Base-by-base conservation (phyloP, 2,113 vertebrate genomes). In the Hystrix cristata region DNA sequence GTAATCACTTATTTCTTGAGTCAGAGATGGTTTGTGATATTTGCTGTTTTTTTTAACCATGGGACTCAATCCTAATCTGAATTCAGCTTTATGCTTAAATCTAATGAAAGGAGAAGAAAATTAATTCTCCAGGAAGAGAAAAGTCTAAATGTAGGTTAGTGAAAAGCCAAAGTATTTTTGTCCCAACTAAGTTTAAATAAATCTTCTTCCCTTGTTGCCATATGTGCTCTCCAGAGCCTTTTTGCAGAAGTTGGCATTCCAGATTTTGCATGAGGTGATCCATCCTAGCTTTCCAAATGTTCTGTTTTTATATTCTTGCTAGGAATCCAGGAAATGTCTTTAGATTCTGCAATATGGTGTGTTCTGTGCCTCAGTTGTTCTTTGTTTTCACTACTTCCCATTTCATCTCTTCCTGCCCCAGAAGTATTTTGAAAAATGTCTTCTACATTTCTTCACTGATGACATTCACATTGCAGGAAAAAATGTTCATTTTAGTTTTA, bases 171-270 rank as follows among this genome's bases (percentile, higher is more conserved):
- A 97, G 95, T 98, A 96, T 98, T 98, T 98, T 98, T 96, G 96
- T 97, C 94, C 93, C 90, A 64, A 95, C 95, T 97, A 96, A 98
- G 97, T 97, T 98, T 97, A 98, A 97, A 95, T 97, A 98, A 97
- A 95, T 97, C 88, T 93, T 96, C 82, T 92, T 94, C 60, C 88
- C 95, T 34, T 95, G 84, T 91, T 94, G 81, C 97, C 96, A 97
- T 98, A 97, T 98, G 96, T 97, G 94, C 91, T 82, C 87, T 94
- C 71, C 90, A 95, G 92, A 90, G 81, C 53, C n/a, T 93, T 96
- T 95, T 92, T 94, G 65, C 91, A 96, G 72, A 94, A 96, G 95
- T 95, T 96, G 95, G 76, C 95, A 95, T 95, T 96, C 94, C 91
- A 82, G 29, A 93, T 94, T 93, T 96, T 94, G 87, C 76, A 57